Evolutionary conservation across 2,113 vertebrate genomes (phyloP).

Genomic region (Riparia riparia): DNA sequence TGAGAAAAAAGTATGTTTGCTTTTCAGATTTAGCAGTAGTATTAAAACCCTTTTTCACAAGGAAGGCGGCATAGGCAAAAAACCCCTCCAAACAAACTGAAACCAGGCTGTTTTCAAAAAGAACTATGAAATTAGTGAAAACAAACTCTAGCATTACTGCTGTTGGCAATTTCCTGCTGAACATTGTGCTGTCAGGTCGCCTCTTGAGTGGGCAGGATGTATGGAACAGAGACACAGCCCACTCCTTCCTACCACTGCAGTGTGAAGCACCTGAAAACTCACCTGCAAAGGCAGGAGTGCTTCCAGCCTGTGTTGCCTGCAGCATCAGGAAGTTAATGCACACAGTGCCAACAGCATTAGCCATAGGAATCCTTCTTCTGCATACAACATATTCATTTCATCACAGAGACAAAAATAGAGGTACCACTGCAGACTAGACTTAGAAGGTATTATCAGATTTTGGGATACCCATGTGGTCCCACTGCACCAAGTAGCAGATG

Average conservation of each 20-base stretch:
- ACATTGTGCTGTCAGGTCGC: not conserved
- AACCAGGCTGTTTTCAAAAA: not conserved
- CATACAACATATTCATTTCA: not conserved
- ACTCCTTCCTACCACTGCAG: not conserved
- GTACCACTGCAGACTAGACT: not conserved
- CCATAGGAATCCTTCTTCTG: not conserved
- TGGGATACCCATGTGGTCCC: not conserved
- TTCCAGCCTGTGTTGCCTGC: not conserved
- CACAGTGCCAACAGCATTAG: not conserved
- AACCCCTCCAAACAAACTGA: not conserved
- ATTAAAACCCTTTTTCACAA: not conserved
- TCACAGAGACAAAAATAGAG: not conserved
- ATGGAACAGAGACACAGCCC: not conserved
- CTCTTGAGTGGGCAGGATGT: not conserved
- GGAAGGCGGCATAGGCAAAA: not conserved
- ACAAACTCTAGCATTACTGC: not conserved
- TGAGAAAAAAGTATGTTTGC: not conserved
- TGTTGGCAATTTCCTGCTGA: not conserved
- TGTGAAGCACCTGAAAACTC: not conserved
- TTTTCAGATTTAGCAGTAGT: not conserved
- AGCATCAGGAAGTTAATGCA: not conserved
- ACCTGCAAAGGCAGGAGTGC: not conserved
- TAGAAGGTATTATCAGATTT: not conserved
- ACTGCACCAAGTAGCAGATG: not conserved
- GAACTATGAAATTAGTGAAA: not conserved